Percentiles rank a stretch among this genome's conserved stretches.
Evolutionary conservation across 1,140 invertebrate species (phyloP).

Genomic region (Globodera ellingtonae): DNA sequence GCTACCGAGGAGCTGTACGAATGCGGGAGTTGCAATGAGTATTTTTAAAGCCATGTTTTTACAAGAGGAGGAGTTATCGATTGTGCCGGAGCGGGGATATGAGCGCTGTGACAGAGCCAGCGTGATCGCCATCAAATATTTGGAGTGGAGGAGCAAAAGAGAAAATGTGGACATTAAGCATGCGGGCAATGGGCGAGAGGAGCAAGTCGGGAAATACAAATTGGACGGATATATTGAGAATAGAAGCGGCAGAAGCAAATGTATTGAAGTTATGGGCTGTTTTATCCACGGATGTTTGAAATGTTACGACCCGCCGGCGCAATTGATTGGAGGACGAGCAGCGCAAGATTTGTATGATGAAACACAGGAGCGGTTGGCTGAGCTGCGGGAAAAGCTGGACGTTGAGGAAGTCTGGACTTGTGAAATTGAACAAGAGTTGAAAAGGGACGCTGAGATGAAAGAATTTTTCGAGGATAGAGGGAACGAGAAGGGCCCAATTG

Average conservation of each 20-base stretch:
- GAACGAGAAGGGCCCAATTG: no score
- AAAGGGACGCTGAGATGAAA: no score
- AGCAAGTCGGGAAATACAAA: background rate
- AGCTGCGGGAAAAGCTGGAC: no score
- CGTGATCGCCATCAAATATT: background rate
- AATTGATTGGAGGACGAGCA: background rate
- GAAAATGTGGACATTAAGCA: background rate
- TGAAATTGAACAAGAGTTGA: background rate
- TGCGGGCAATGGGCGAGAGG: slow-evolving; percentile 2
- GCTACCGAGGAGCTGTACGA: background rate
- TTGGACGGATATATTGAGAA: background rate
- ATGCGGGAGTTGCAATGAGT: background rate
- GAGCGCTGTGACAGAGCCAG: background rate
- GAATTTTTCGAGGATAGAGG: no score
- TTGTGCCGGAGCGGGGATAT: slow-evolving; percentile 7
- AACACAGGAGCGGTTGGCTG: background rate
- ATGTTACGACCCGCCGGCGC: background rate
- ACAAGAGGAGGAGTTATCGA: background rate
- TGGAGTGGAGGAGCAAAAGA: background rate
- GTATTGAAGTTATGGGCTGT: background rate
- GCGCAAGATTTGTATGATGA: background rate
- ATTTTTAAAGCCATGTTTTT: background rate
- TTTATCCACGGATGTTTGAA: background rate
- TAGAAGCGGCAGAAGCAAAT: no score
- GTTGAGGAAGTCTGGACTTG: background rate